Conservation (phyloP, 2,113 vertebrate species). For the Setophaga coronata region DNA sequence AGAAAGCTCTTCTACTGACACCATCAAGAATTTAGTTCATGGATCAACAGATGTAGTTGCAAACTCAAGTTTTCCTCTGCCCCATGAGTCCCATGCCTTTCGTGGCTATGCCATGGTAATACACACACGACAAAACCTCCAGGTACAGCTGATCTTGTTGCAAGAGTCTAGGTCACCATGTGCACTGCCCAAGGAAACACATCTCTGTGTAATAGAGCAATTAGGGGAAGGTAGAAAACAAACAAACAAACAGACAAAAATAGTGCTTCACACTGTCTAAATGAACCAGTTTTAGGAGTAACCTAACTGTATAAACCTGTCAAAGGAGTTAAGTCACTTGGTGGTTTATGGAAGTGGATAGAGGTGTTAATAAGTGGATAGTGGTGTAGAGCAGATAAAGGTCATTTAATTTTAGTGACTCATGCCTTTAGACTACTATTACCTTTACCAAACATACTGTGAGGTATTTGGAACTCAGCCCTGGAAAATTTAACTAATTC, state of each 20-base stretch:
- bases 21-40: neutral
- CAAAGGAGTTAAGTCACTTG: neutral
- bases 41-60: neutral
- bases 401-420: neutral
- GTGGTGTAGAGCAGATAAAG: neutral
- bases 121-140: neutral
- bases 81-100: neutral
- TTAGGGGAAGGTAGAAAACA: neutral
- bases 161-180: fast-evolving
- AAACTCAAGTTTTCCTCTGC: neutral
- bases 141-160: neutral
- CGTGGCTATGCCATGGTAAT: neutral
- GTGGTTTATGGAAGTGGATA: neutral
- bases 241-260: neutral
- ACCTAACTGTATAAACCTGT: neutral
- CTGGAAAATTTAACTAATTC: neutral
- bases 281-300: neutral
- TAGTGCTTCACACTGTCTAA: neutral
- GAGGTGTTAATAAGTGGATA: neutral
- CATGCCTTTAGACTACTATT: neutral
- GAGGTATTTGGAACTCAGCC: neutral
- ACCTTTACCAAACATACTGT: neutral
- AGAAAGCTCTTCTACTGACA: neutral
- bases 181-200: neutral
- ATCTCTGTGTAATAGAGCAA: neutral